Conservation (phyloP, 2,797 vertebrate genomes). For the Pangasius sanitwongsei region DNA sequence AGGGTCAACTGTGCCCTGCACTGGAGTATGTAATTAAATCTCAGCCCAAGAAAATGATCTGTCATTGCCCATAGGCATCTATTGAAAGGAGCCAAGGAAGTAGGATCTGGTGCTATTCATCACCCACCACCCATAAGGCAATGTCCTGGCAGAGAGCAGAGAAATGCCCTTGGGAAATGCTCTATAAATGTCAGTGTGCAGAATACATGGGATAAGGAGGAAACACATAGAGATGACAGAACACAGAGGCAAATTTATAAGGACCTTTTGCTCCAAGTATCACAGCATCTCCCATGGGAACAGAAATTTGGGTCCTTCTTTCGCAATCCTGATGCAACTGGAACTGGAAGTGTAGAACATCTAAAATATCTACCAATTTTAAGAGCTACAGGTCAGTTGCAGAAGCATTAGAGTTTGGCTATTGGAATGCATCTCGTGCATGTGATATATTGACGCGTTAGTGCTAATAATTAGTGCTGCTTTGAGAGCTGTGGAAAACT, state of each 20-base stretch:
- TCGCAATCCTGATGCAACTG: slow-evolving; percentile 34
- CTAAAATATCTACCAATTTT: background rate
- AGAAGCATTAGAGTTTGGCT: background rate
- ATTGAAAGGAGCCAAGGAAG: slow-evolving; percentile 58
- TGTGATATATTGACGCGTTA: background rate
- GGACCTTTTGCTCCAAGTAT: slow-evolving; percentile 1
- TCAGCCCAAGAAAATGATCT: slow-evolving; percentile 66
- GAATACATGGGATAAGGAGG: slow-evolving; percentile 44
- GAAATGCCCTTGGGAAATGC: slow-evolving; percentile 35
- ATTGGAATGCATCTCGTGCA: background rate
- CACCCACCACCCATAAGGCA: slow-evolving; percentile 57
- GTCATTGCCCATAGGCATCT: slow-evolving; percentile 64
- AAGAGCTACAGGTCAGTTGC: background rate
- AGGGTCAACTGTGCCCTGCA: slow-evolving; percentile 68
- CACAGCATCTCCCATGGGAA: slow-evolving; percentile 61
- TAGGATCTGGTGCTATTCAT: slow-evolving; percentile 47
- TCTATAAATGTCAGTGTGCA: slow-evolving; percentile 65
- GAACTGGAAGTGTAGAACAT: background rate
- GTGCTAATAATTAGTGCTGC: background rate
- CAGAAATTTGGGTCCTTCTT: slow-evolving; percentile 55
- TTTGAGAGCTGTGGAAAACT: background rate
- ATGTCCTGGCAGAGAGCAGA: slow-evolving; percentile 21
- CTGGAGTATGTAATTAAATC: slow-evolving; percentile 72
- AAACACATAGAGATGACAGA: slow-evolving; percentile 43
- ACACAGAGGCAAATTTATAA: slow-evolving; percentile 41